phyloP scores from a whole-genome alignment of 2,113 vertebrate species.

The Colistium nudipinnis region DNA sequence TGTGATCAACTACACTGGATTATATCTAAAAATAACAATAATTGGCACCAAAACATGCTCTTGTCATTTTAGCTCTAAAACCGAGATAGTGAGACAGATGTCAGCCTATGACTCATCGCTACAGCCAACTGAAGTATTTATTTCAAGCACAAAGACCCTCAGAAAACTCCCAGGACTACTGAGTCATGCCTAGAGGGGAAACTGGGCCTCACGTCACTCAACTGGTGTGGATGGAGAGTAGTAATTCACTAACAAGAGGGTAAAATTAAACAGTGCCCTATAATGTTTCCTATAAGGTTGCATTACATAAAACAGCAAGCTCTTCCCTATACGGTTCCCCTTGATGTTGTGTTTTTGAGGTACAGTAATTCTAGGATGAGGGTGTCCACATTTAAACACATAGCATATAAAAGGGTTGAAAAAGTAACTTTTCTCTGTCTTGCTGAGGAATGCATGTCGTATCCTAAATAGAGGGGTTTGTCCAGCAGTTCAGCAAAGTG shows the following conservation, averaged over 20 bases:
- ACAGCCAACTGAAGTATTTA: constrained; percentile 1
- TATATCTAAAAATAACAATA: constrained; percentile 14
- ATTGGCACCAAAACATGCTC: constrained; percentile 10
- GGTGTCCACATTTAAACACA: constrained; percentile 1
- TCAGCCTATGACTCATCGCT: constrained; percentile 54
- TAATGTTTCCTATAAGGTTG: not conserved
- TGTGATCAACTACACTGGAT: not conserved
- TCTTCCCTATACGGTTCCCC: not conserved
- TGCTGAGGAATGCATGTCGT: not conserved
- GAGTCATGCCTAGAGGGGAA: constrained; percentile 14
- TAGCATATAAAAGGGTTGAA: not conserved
- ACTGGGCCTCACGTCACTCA: not conserved
- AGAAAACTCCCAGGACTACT: constrained; percentile 21
- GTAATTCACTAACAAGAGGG: not conserved
- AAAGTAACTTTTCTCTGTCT: not conserved
- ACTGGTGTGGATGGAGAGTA: not conserved
- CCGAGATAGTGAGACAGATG: constrained; percentile 33
- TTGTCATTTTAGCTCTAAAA: constrained; percentile 41
- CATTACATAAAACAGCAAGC: not conserved
- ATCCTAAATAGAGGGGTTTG: not conserved
- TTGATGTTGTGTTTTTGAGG: not conserved
- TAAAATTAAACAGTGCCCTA: not conserved
- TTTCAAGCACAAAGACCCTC: constrained; percentile 34
- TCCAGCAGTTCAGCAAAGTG: not conserved
- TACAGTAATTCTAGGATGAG: not conserved